Conservation (phyloP, 1,140 invertebrate species). For the Diachasmimorpha longicaudata region DNA sequence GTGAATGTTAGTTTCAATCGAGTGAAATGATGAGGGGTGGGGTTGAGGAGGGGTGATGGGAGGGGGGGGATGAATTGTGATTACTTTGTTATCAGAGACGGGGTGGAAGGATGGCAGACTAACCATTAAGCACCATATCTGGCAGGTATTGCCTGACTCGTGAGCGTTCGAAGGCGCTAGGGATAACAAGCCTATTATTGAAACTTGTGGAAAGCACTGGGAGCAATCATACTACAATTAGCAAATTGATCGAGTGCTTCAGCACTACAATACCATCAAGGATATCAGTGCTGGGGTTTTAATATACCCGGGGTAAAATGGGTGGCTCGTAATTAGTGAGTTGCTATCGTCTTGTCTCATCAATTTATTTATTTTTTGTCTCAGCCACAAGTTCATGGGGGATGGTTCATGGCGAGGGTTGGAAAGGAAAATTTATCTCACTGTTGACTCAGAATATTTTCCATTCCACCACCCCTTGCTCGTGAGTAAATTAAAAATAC, state of each 20-base stretch:
- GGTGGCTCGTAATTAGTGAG: not conserved
- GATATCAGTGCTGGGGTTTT: not conserved
- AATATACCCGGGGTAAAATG: not conserved
- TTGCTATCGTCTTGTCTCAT: no score
- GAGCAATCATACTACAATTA: slow-evolving; percentile 56
- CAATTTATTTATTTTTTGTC: no score
- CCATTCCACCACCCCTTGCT: no score
- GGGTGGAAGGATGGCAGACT: slow-evolving; percentile 6
- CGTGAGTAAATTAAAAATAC: not conserved
- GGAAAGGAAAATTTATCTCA: no score
- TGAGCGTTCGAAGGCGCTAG: slow-evolving; percentile 11
- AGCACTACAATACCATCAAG: not conserved
- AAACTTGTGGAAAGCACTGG: slow-evolving; percentile 45
- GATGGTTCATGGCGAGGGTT: no score
- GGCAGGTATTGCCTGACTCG: slow-evolving; percentile 3
- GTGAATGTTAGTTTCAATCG: not conserved
- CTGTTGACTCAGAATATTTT: no score
- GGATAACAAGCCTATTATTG: slow-evolving; percentile 53
- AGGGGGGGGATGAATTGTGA: slow-evolving; percentile 6
- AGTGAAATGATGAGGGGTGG: not conserved
- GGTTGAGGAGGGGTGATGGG: not conserved
- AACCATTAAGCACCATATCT: slow-evolving; percentile 9
- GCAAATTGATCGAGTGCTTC: slow-evolving; percentile 52
- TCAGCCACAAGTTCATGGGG: no score
- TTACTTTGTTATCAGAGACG: slow-evolving; percentile 6